Base-by-base conservation (phyloP, 2,113 vertebrate species). In the Microcebus griseorufus region DNA sequence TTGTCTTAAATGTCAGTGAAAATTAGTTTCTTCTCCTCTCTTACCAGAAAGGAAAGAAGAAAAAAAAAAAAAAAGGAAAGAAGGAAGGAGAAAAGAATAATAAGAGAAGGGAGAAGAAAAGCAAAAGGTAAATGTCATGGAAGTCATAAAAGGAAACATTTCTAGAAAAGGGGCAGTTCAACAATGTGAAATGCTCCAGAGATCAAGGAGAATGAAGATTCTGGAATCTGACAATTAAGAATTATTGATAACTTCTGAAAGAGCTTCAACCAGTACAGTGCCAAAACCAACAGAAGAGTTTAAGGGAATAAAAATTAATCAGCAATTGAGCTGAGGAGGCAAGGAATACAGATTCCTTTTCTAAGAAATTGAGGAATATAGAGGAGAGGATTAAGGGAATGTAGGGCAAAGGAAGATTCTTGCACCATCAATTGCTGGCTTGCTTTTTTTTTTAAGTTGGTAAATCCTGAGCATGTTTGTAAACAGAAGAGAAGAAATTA, bases 401-500 rank as follows among this genome's bases (percentile, higher is more conserved):
- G 25, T 0, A 60, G 27, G 2, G 9, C 27, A 51, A 88, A 69
- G 45, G 42, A 67, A 75, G 80, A 72, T 60, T 73, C 58, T 82
- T 3, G 0, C 2, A 51, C 82, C 86, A 42, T 55, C 62, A 58
- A 34, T 67, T 83, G n/a, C 69, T 86, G 69, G 4, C 17, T 90
- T 58, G 1, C 7, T 29, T 81, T 72, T 7, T 29, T 94, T 79
- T 72, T 0, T 75, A 88, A 42, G 22, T 69, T 32, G 55, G 60
- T 62, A 82, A 93, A 42, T 79, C n/a, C 82, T 73, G 69, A 90
- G 37, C 18, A 45, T 73, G 88, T 95, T 89, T 94, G 80, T 88
- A 94, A 97, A 97, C 55, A 95, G 37, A 95, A 87, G 25, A 75
- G 60, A 94, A 90, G 42, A 94, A 94, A 92, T 48, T 9, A 76